Base-by-base conservation (phyloP, 2,113 vertebrate species). In the Pithys albifrons region DNA sequence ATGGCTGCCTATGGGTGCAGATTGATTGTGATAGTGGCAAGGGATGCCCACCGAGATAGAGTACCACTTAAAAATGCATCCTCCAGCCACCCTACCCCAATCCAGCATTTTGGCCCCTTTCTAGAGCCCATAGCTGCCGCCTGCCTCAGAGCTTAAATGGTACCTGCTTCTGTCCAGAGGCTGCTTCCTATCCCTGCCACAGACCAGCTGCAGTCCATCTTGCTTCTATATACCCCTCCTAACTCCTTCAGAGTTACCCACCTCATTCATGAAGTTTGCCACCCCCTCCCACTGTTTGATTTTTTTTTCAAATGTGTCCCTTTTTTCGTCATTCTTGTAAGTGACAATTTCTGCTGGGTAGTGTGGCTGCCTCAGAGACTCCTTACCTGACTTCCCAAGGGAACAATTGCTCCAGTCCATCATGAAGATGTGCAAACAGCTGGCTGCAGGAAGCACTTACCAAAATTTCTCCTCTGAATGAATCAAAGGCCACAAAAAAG, bases 211-310 rank as follows among this genome's bases (percentile, higher is more conserved):
- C 43, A 74, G 55, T 15, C 9, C 46, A 37, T 46, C 25, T 91
- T 39, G 29, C 10, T 75, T 92, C 61, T 64, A 33, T 43, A 70
- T 8, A 24, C 9, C 11, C 10, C 13, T 80, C 24, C 59, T 17
- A 48, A 69, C 41, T 51, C 45, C 23, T 69, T 85, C 45, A 69
- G 39, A 59, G 10, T 20, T 45, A 14, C 71, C 13, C 43, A 75
- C 20, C 19, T 61, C 31, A 31, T 25, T 19, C 2, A 1, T 4
- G 14, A 79, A 31, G 9, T 62, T 51, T 3, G 0, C 33, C 1
- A 5, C 52, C 10, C 17, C 5, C 1, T n/a, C 4, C 22, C 27
- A 10, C 25, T 0, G 0, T 12, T 0, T 0, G 14, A 14, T 57
- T 37, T 57, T 27, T 27, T 73, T 49, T 70, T 28, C 54, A 48